phyloP scores from a whole-genome alignment of 2,888 invertebrate genomes.

The Actias luna region DNA sequence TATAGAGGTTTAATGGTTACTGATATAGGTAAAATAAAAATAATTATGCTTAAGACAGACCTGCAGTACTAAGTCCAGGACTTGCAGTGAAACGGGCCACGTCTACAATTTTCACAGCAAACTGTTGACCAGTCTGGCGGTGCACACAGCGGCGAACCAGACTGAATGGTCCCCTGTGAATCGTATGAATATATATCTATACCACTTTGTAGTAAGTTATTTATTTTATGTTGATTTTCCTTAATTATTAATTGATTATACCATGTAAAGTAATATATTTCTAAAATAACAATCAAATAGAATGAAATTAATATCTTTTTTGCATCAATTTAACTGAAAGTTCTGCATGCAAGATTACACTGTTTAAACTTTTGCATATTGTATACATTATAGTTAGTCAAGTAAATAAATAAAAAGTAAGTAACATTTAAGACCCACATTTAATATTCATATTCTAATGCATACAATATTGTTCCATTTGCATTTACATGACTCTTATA shows the following conservation, averaged over 20 bases:
- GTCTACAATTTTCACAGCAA: constrained; percentile 99
- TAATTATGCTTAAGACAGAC: constrained; percentile 47
- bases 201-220: not conserved
- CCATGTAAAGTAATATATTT: not conserved
- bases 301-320: too few relatives aligned
- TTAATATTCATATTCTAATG: too few relatives aligned
- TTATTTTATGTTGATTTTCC: not conserved
- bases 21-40: not conserved
- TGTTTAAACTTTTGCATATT: too few relatives aligned
- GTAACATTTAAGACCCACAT: too few relatives aligned
- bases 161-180: constrained; percentile 95
- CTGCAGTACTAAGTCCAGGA: constrained; percentile 97
- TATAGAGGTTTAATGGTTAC: too few relatives aligned
- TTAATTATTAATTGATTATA: not conserved
- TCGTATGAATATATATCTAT: not conserved
- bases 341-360: too few relatives aligned
- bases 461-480: too few relatives aligned
- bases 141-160: constrained; percentile 97
- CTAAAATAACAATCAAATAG: too few relatives aligned
- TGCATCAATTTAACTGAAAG: too few relatives aligned
- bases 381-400: too few relatives aligned
- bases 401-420: too few relatives aligned
- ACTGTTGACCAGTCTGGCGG: constrained; percentile 96
- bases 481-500: too few relatives aligned
- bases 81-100: constrained; percentile 98